Conservation (phyloP, 2,113 vertebrate species). For the Anser brachyrhynchus region DNA sequence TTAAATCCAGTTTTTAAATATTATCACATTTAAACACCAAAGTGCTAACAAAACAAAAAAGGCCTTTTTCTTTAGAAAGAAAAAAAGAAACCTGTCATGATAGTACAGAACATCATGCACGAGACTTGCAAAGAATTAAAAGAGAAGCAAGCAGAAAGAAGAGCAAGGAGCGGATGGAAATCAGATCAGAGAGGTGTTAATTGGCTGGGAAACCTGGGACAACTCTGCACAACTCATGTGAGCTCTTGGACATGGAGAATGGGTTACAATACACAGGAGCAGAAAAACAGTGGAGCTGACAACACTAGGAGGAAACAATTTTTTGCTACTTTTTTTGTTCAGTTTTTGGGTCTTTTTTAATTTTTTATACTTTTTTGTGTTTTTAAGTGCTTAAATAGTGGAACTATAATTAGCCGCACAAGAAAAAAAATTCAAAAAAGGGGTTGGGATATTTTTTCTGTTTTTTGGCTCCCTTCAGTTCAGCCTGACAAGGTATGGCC, state of each 20-base stretch:
- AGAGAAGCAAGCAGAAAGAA: conserved; percentile 27
- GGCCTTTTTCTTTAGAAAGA: not conserved
- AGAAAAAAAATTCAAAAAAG: conserved; percentile 45
- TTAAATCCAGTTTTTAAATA: conserved; percentile 38
- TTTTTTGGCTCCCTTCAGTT: conserved; percentile 80
- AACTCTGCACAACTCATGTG: not conserved
- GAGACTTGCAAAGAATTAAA: conserved; percentile 44
- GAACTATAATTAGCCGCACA: conserved; percentile 79
- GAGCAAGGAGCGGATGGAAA: not conserved
- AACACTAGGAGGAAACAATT: conserved; percentile 72
- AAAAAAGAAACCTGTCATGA: not conserved
- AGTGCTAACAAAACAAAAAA: conserved; percentile 29
- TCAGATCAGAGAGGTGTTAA: not conserved
- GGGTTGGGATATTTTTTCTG: conserved; percentile 1
- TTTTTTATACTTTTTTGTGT: conserved; percentile 74
- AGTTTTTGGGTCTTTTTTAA: conserved; percentile 71
- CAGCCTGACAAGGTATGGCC: conserved; percentile 76
- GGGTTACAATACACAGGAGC: conserved; percentile 71
- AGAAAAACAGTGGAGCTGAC: conserved; percentile 70
- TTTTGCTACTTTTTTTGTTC: conserved; percentile 78
- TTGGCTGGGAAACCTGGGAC: conserved; percentile 25
- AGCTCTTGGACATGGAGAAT: conserved; percentile 27
- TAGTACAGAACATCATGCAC: conserved; percentile 53
- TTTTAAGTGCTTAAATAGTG: conserved; percentile 81
- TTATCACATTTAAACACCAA: conserved; percentile 51